Evolutionary conservation across 2,888 invertebrate species (phyloP), one percentile per base, ranked within the genome.

Genomic region (Pseudoips prasinana): DNA sequence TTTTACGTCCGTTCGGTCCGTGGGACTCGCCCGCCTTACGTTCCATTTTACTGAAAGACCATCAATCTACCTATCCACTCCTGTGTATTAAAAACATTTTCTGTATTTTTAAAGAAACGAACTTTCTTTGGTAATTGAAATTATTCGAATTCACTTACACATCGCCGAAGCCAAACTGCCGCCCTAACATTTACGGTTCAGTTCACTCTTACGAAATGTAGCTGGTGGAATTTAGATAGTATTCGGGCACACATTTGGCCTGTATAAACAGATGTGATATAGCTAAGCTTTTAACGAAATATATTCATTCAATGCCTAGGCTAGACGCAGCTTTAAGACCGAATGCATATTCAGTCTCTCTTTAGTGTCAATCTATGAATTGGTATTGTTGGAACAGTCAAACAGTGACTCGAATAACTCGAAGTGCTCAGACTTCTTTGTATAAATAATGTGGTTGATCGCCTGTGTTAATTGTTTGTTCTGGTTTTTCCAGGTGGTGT

Each of bases 401-500:
- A n/a, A n/a, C n/a, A n/a, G n/a, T n/a, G n/a, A n/a, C n/a, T n/a
- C n/a, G n/a, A n/a, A n/a, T n/a, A n/a, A n/a, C n/a, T n/a, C n/a
- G n/a, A n/a, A n/a, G n/a, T n/a, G n/a, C n/a, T n/a, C n/a, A n/a
- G n/a, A n/a, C n/a, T n/a, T n/a, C n/a, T n/a, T n/a, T n/a, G n/a
- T n/a, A n/a, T n/a, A n/a, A n/a, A n/a, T n/a, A n/a, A n/a, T n/a
- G n/a, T n/a, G n/a, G n/a, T n/a, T n/a, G n/a, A n/a, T n/a, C n/a
- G n/a, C n/a, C n/a, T n/a, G n/a, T n/a, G n/a, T n/a, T n/a, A n/a
- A n/a, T 14, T 14, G 5, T 14, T 14, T 3, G 5, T 14, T 14
- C 5, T 14, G 14, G 5, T 14, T 14, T 45, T 87, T 87, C 29
- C 87, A 88, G 87, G 74, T 87, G 58, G 55, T 84, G 63, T 57